Evolutionary conservation across 2,888 invertebrate genomes (phyloP), one percentile per base, ranked within the genome.

Genomic region (Drosophila merina): DNA sequence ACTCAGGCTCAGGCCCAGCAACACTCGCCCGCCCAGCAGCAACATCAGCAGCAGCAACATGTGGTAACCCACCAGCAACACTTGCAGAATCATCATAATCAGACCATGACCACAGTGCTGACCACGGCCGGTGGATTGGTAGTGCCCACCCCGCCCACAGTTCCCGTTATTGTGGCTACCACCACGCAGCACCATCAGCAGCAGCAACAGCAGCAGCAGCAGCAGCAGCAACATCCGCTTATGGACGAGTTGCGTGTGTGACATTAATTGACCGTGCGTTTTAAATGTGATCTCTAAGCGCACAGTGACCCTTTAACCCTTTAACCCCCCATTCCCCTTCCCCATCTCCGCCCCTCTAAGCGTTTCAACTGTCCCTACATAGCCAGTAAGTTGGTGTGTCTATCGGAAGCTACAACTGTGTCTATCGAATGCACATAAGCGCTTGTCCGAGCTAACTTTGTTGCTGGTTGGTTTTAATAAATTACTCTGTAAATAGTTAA

Each of bases 171-270:
- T 70, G 84, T 88, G 56, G 79, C 81, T 10, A 78, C 82, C 38
- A 62, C 82, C 70, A 77, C 85, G 74, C 89, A 88, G 71, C 89
- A 85, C 57, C 86, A 88, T 47, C 81, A 86, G 42, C 86, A 81
- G 30, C 63, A 80, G 26, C 83, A 80, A 25, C 83, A 82, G 1
- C 83, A 79, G 0, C 79, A 91, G 87, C 81, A 83, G 25, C 81
- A 88, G 59, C 75, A 92, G 90, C 91, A 93, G 91, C 91, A 92
- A 91, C 88, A 92, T 94, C 78, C 90, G 14, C 70, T 90, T 76
- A 96, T 96, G 96, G 96, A 96, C 92, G 96, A 96, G 92, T 89
- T 96, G 92, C 92, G 96, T 68, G 96, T 96, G 95, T 96, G 96
- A 96, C 96, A 94, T 90, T 92, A 92, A 91, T 91, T 91, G 86